Conservation (phyloP, 2,888 invertebrate genomes). For the Melolontha melolontha region DNA sequence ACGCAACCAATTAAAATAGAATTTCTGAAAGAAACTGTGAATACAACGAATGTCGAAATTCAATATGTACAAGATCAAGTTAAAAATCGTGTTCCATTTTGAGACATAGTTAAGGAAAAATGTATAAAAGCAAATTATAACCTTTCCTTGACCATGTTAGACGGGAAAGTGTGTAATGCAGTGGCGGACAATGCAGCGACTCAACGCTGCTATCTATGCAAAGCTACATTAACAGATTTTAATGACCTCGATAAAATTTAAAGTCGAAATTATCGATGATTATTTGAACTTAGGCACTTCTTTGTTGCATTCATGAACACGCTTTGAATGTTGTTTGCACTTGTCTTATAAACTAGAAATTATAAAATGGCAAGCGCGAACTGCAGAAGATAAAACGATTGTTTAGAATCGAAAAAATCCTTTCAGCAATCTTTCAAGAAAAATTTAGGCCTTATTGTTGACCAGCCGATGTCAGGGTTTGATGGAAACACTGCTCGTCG, state of each 20-base stretch:
- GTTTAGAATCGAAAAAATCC: conserved; percentile 21
- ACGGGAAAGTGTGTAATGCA: conserved; percentile 26
- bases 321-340: conserved; percentile 7
- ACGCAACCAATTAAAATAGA: too few relatives aligned
- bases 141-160: conserved; percentile 1
- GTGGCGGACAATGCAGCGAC: conserved; percentile 23
- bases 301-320: neutral
- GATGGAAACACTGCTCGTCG: conserved; percentile 45
- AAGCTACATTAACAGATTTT: conserved; percentile 16
- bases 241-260: too few relatives aligned
- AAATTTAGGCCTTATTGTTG: conserved; percentile 23
- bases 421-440: conserved; percentile 19
- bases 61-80: conserved; percentile 19
- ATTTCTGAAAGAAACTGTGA: conserved; percentile 13
- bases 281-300: conserved; percentile 4
- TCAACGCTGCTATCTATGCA: conserved; percentile 17
- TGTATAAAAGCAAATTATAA: conserved; percentile 2
- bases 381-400: conserved; percentile 2
- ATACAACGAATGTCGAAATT: conserved; percentile 13
- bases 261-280: conserved; percentile 22
- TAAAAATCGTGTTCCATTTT: neutral
- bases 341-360: neutral
- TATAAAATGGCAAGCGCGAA: conserved; percentile 10
- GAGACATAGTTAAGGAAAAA: neutral
- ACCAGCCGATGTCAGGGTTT: conserved; percentile 41